Percentiles rank a stretch among this genome's conserved stretches.
Conservation (phyloP, 2,797 vertebrate species). For the Phyllotis vaccarum region DNA sequence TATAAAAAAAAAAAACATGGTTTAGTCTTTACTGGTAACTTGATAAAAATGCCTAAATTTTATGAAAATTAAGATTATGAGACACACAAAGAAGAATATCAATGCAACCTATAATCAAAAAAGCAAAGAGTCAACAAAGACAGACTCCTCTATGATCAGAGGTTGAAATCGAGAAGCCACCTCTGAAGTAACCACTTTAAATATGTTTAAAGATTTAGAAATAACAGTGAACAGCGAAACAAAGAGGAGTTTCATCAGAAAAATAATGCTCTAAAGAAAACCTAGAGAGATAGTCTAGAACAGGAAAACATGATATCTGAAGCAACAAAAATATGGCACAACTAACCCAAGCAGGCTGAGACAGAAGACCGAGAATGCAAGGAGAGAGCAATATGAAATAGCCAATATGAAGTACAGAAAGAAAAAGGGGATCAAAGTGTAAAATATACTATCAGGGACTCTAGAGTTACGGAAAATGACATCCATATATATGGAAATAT, state of each 20-base stretch:
- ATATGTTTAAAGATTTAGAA: slow-evolving; percentile 41
- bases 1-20: background rate
- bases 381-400: background rate
- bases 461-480: background rate
- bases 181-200: slow-evolving; percentile 14
- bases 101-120: background rate
- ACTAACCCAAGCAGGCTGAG: background rate
- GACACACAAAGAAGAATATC: slow-evolving; percentile 27
- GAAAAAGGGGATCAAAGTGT: background rate
- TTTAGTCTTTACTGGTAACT: background rate
- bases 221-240: background rate
- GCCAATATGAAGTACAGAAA: background rate
- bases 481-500: background rate
- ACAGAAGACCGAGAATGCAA: background rate
- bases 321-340: background rate
- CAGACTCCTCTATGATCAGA: background rate
- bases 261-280: slow-evolving; percentile 37
- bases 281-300: background rate
- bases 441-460: background rate
- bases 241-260: slow-evolving; percentile 37
- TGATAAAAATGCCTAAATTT: slow-evolving; percentile 31
- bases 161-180: background rate
- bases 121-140: slow-evolving; percentile 1
- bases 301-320: slow-evolving; percentile 6
- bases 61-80: background rate